These are phyloP conservation scores for Matsumurasca onukii DNA, from an alignment of 1,140 invertebrate genomes.

Conservation along the genomic window DNA sequence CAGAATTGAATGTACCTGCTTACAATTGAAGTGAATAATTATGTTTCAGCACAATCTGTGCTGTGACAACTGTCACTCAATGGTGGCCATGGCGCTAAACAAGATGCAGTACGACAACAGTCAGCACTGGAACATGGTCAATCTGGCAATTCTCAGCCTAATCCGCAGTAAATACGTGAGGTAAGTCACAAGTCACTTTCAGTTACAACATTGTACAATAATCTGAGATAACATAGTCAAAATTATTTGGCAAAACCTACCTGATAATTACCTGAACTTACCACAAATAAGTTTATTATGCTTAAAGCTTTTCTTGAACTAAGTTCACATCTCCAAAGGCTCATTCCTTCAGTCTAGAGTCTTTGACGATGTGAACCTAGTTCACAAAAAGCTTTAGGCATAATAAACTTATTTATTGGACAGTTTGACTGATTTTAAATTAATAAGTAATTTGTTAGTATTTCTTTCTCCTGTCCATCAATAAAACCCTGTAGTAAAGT, in stretches of 20 bases:
- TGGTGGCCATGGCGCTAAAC: constrained; percentile 94
- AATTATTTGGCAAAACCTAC: constrained; percentile 20
- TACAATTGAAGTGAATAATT: no score
- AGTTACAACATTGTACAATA: constrained; percentile 12
- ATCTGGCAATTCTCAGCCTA: constrained; percentile 77
- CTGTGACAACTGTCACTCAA: constrained; percentile 99
- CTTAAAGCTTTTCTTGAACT: no score
- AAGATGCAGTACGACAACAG: constrained; percentile 83
- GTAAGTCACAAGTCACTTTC: constrained; percentile 54
- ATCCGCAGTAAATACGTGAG: constrained; percentile 83
- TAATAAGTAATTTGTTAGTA: not conserved
- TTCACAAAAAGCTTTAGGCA: no score
- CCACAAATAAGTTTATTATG: not conserved
- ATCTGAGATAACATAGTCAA: constrained; percentile 8
- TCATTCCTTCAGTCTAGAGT: not conserved
- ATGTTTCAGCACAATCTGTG: constrained; percentile 88
- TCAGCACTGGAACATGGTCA: constrained; percentile 91
- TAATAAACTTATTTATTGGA: no score
- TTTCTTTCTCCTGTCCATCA: not conserved
- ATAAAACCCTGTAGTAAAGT: not conserved
- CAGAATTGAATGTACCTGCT: not conserved
- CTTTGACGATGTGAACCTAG: no score
- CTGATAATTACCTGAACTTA: constrained; percentile 12
- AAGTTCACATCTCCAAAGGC: no score
- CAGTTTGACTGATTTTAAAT: no score